These are phyloP conservation scores for Podotricha telesiphe DNA, from an alignment of 2,888 invertebrate species.

Conservation along the genomic window DNA sequence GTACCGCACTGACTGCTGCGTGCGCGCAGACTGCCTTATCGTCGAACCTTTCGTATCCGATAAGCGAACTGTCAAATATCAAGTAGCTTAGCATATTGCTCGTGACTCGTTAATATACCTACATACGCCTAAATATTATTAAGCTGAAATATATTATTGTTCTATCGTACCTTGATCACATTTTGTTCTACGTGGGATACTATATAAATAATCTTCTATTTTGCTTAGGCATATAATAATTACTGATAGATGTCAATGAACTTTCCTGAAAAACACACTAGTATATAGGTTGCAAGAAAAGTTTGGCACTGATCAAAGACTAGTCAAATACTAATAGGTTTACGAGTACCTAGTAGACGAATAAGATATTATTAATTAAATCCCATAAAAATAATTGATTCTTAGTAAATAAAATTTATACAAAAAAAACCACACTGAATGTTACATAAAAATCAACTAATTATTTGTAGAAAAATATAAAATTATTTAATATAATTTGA, in stretches of 20 bases:
- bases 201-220: not conserved
- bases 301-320: not conserved
- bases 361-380: no score
- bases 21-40: constrained; percentile 69
- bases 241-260: constrained; percentile 3
- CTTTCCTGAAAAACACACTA: not conserved
- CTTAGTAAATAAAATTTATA: not conserved
- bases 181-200: not conserved
- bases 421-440: not conserved
- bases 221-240: not conserved
- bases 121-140: not conserved
- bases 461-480: not conserved
- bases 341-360: not conserved
- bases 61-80: constrained; percentile 65
- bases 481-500: not conserved
- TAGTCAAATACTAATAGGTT: not conserved
- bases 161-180: not conserved
- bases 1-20: constrained; percentile 65
- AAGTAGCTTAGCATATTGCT: constrained; percentile 48
- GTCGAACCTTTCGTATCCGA: constrained; percentile 67
- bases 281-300: constrained; percentile 1
- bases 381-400: no score
- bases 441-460: no score
- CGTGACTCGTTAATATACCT: constrained; percentile 31
- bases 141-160: not conserved